Evolutionary conservation across 64 coral and sea anemone genomes (phyloP), one percentile per base, ranked within the genome.

Genomic region (Actinia tenebrosa): DNA sequence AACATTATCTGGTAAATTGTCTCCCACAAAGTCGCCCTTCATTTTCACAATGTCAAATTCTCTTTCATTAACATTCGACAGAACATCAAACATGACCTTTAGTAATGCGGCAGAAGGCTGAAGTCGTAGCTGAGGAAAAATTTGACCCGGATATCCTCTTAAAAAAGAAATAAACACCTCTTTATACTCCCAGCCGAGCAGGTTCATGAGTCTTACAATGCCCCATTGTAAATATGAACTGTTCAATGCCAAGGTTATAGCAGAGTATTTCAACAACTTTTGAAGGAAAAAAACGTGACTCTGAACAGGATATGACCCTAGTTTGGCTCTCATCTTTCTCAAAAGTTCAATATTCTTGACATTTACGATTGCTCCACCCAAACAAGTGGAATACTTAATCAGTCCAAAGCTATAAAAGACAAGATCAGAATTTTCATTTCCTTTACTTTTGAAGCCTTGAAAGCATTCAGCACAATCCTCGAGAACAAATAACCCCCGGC

Each of bases 381-480:
- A 82, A 66, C 92, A 90, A 1, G 93, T 95, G 22, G 85, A 92
- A 78, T 95, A 86, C 60, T 98, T 98, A 54, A 98, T 98, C 46
- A 92, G 88, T 55, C 96, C 96, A 93, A 98, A 98, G 82, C 96
- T 98, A 20, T 92, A 98, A 83, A 98, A 95, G 1, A 84, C 83
- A 56, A 98, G 43, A 55, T 98, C 96, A 46, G 93, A 95, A 15
- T 83, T 80, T 86, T 80, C 60, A 87, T 98, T 85, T 10, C 93
- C 96, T 86, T 90, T 91, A 23, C 55, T 89, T 85, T 88, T 88
- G 42, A 98, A 88, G 16, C 96, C 96, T 78, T 94, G 93, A 91
- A 98, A 98, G 46, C 84, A 98, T 58, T 98, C 96, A 1, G 96
- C 96, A 95, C 96, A 98, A 54, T 98, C 96, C 83, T 98, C 96